phyloP scores from a whole-genome alignment of 2,888 invertebrate genomes.

The Agapostemon virescens region DNA sequence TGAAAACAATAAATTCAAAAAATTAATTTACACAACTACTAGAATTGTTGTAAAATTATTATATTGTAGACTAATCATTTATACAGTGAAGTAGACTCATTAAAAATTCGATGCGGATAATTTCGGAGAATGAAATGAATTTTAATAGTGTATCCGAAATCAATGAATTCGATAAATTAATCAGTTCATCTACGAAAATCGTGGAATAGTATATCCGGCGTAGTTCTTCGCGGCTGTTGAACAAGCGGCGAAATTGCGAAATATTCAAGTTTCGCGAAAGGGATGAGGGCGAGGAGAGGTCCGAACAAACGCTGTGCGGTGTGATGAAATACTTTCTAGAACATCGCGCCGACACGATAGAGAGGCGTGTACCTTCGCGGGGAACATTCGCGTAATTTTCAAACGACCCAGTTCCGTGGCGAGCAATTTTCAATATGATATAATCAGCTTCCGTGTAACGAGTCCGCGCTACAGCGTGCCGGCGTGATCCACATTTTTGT shows the following conservation, averaged over 20 bases:
- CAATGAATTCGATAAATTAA: no score
- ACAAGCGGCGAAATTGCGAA: neutral
- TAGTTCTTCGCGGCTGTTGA: neutral
- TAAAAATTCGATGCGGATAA: no score
- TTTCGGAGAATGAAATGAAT: no score
- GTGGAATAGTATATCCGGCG: neutral
- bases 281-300: no score
- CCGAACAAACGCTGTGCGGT: neutral
- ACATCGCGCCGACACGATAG: constrained; percentile 10
- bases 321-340: constrained; percentile 9
- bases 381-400: constrained; percentile 36
- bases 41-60: no score
- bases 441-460: constrained; percentile 29
- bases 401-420: constrained; percentile 38
- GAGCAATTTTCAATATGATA: constrained; percentile 31
- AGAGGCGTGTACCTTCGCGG: neutral
- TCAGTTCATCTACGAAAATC: no score
- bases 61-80: no score
- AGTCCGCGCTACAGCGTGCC: neutral
- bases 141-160: no score
- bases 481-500: constrained; percentile 30
- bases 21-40: no score
- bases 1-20: no score
- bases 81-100: no score
- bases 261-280: neutral